These are phyloP conservation scores for Oreochromis niloticus DNA, from an alignment of 2,113 vertebrate species.

Conservation along the genomic window DNA sequence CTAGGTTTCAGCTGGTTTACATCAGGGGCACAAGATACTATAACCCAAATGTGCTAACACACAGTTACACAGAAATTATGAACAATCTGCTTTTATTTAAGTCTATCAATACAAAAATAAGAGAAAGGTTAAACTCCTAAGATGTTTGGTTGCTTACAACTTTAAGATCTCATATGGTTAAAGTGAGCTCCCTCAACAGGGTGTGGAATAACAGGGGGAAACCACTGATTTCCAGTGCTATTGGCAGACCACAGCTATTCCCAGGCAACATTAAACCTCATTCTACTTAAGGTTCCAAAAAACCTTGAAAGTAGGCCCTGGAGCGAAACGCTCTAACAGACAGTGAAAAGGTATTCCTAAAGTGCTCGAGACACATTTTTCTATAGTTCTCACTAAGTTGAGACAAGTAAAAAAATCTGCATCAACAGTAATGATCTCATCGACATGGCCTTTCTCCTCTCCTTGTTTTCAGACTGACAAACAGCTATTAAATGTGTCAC, in stretches of 20 bases:
- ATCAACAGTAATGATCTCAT: neutral
- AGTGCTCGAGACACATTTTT: neutral
- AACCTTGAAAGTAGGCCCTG: neutral
- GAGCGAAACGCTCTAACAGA: neutral
- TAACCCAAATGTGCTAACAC: neutral
- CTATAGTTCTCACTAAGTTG: neutral
- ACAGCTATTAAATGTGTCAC: neutral
- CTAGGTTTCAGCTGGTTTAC: neutral
- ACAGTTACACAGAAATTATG: neutral
- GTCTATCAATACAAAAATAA: neutral
- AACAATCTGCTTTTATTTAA: neutral
- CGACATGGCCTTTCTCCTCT: neutral
- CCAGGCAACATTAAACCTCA: neutral
- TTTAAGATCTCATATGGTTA: neutral
- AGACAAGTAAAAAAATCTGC: neutral
- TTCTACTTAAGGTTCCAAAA: neutral
- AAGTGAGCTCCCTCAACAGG: neutral
- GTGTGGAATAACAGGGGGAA: neutral
- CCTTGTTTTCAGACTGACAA: neutral
- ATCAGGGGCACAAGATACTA: neutral
- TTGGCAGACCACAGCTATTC: neutral
- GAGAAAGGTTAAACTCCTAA: neutral
- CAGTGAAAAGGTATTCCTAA: neutral
- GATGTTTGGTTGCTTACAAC: neutral
- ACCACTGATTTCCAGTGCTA: neutral